Conservation (phyloP, 2,888 invertebrate genomes). For the Diploptera punctata region DNA sequence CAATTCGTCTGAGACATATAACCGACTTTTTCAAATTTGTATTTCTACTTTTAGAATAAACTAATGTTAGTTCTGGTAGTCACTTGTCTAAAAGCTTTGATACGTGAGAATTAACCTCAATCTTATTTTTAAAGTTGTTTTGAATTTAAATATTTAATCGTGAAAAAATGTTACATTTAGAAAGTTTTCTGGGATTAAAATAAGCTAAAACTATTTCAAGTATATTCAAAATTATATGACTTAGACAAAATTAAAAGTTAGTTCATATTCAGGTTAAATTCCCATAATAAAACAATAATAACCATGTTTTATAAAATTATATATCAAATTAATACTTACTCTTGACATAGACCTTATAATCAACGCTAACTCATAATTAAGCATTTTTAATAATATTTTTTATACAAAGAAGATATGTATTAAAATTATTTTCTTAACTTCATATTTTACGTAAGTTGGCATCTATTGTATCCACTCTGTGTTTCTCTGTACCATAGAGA, state of each 20-base stretch:
- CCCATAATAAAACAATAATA: background rate
- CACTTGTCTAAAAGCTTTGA: too few relatives aligned
- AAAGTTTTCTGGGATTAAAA: background rate
- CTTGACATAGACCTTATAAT: conserved; percentile 69
- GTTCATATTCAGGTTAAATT: background rate
- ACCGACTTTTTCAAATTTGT: too few relatives aligned
- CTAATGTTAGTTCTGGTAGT: too few relatives aligned
- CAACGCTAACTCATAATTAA: conserved; percentile 71
- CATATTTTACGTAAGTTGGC: too few relatives aligned
- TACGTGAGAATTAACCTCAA: too few relatives aligned
- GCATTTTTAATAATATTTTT: conserved; percentile 61
- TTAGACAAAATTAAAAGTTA: background rate
- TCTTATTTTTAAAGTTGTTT: too few relatives aligned
- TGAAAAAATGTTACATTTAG: background rate
- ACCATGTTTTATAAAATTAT: background rate
- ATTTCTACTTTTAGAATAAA: too few relatives aligned
- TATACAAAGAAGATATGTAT: too few relatives aligned
- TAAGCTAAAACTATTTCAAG: background rate
- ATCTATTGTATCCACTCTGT: too few relatives aligned
- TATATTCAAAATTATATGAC: background rate
- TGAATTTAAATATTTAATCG: background rate
- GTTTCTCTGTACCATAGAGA: too few relatives aligned
- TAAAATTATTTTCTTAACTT: too few relatives aligned
- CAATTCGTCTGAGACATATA: too few relatives aligned
- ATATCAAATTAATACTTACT: conserved; percentile 51